Evolutionary conservation across 2,888 invertebrate genomes (phyloP), one percentile per base, ranked within the genome.

Genomic region (Eristalis arbustorum): DNA sequence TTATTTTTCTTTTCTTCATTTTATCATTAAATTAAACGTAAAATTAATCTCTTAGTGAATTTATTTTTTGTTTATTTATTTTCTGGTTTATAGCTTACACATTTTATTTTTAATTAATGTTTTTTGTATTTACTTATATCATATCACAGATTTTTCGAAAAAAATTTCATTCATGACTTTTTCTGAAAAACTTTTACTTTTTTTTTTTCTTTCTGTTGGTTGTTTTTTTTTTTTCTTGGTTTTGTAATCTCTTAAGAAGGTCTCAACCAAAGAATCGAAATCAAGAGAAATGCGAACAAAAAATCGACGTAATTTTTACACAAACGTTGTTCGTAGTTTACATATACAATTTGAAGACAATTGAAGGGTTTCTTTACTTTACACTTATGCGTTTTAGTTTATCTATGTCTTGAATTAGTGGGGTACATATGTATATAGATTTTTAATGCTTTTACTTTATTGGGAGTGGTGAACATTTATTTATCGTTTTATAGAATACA

Each of bases 111-210:
- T 61, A 40, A 49, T 73, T 64, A 18, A 23, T 18, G 23, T 40
- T 59, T 64, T 63, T 69, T 67, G 75, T 71, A 72, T 76, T 84
- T 87, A 79, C 83, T 84, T 83, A 81, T 88, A 84, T 90, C 91
- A 91, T 91, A 91, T 91, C 91, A 91, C 91, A 91, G 91, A 90
- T 91, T 91, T 91, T 91, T 91, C 91, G 91, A 91, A 91, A 91
- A 83, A 83, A 87, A 87, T 63, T 83, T 87, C 83, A 87, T 87
- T 87, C 83, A 83, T 87, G 83, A 87, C 87, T 83, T 87, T 87
- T 87, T 81, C 61, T 87, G 67, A 71, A 74, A 83, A 79, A 83
- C 79, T 62, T 71, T 81, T 75, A 71, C 56, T 37, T 31, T 74
- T 31, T 22, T 78, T 74, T 23, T n/a, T n/a, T n/a, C n/a, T n/a